These are phyloP conservation scores for Leptatherina wallacei DNA, from an alignment of 2,797 vertebrate genomes.

Conservation along the genomic window DNA sequence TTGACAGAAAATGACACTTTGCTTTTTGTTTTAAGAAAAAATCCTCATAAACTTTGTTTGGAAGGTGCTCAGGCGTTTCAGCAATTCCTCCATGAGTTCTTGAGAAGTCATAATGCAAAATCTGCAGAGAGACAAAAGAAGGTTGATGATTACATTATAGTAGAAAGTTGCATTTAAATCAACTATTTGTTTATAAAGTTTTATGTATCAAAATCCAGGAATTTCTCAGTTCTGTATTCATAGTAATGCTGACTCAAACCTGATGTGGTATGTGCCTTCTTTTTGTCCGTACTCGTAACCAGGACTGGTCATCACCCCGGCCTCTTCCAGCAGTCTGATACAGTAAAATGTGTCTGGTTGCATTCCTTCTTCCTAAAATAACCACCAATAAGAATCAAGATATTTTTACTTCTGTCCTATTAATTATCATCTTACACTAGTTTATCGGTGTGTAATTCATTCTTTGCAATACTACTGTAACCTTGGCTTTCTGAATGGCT, in stretches of 20 bases:
- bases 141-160: neutral
- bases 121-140: conserved; percentile 45
- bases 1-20: neutral
- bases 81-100: conserved; percentile 62
- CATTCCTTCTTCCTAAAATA: conserved; percentile 70
- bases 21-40: conserved; percentile 44
- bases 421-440: neutral
- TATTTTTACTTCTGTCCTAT: neutral
- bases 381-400: neutral
- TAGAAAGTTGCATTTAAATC: neutral
- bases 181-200: neutral
- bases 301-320: conserved; percentile 66
- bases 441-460: neutral
- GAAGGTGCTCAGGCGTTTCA: conserved; percentile 69
- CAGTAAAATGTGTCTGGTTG: conserved; percentile 82
- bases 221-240: neutral
- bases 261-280: conserved; percentile 79
- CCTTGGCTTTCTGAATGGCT: conserved; percentile 77
- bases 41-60: conserved; percentile 73
- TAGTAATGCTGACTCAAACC: conserved; percentile 59
- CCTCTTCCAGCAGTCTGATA: conserved; percentile 76
- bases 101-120: conserved; percentile 48
- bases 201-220: neutral
- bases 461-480: conserved; percentile 33
- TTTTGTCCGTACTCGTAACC: conserved; percentile 74